A percentile compares a stretch with the other conserved stretches of the same genome.
phyloP scores from a whole-genome alignment of 2,113 vertebrate genomes.

The Cyanocitta stelleri region DNA sequence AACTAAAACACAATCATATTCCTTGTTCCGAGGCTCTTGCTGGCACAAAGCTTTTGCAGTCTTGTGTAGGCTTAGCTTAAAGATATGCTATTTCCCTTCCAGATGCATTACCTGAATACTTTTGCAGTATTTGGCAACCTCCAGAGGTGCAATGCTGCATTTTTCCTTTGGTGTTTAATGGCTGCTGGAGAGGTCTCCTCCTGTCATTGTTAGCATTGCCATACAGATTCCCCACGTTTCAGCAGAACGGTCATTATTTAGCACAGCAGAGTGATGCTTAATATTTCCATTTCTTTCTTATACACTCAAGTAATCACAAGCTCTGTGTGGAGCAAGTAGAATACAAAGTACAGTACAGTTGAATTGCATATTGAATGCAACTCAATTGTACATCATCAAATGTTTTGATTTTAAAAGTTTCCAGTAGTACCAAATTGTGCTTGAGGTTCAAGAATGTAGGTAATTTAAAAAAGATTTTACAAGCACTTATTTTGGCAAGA shows the following conservation, averaged over 20 bases:
- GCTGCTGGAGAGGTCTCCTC: background rate
- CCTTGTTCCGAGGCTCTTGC: conserved; percentile 16
- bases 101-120: background rate
- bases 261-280: background rate
- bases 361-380: background rate
- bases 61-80: background rate
- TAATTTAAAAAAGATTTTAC: background rate
- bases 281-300: background rate
- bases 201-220: background rate
- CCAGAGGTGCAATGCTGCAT: background rate
- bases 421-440: background rate
- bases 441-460: background rate
- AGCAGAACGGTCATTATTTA: background rate
- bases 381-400: background rate
- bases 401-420: background rate
- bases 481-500: background rate
- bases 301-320: background rate
- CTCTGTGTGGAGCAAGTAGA: background rate
- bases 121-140: background rate
- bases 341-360: background rate
- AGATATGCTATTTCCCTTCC: background rate
- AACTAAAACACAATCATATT: conserved; percentile 27
- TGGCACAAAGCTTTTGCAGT: background rate
- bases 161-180: background rate
- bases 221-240: background rate